Percentiles rank a stretch among this genome's conserved stretches.
Evolutionary conservation across 1,140 invertebrate species (phyloP).

Genomic region (Drosophila malerkotliana): DNA sequence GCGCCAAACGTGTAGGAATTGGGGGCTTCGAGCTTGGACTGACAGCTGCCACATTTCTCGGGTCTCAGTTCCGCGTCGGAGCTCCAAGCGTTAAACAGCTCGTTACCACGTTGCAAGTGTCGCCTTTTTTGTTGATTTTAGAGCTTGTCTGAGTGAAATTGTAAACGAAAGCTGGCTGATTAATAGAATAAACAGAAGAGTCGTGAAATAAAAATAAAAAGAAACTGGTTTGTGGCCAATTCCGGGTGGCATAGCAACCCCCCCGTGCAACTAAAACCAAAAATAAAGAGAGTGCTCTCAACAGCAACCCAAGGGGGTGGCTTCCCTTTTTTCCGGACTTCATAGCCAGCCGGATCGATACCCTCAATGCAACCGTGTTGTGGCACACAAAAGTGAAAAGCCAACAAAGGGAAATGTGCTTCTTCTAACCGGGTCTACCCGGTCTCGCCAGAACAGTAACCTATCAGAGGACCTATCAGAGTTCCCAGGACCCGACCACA

Average conservation of each 20-base stretch:
- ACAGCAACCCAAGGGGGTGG: constrained; percentile 27
- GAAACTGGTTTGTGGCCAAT: not conserved
- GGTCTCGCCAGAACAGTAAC: not conserved
- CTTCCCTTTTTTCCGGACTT: constrained; percentile 40
- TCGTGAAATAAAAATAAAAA: not conserved
- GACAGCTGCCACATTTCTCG: constrained; percentile 21
- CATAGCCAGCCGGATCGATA: constrained; percentile 63
- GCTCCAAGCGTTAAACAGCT: constrained; percentile 41
- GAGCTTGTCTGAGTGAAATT: constrained; percentile 34
- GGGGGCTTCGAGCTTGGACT: not conserved
- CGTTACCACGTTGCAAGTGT: constrained; percentile 23
- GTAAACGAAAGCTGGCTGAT: constrained; percentile 32
- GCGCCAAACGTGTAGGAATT: constrained; percentile 14
- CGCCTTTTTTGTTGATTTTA: not conserved
- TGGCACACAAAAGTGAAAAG: constrained; percentile 35
- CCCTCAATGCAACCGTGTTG: constrained; percentile 69
- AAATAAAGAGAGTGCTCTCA: constrained; percentile 10
- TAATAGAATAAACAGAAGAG: constrained; percentile 12
- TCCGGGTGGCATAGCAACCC: constrained; percentile 13
- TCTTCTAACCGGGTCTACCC: not conserved
- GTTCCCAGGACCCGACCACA: not conserved
- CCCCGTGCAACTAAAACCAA: constrained; percentile 2
- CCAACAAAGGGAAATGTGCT: constrained; percentile 37
- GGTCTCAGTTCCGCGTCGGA: constrained; percentile 54
- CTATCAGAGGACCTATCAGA: not conserved